These are phyloP conservation scores for Riparia riparia DNA, from an alignment of 2,113 vertebrate genomes.

Conservation along the genomic window DNA sequence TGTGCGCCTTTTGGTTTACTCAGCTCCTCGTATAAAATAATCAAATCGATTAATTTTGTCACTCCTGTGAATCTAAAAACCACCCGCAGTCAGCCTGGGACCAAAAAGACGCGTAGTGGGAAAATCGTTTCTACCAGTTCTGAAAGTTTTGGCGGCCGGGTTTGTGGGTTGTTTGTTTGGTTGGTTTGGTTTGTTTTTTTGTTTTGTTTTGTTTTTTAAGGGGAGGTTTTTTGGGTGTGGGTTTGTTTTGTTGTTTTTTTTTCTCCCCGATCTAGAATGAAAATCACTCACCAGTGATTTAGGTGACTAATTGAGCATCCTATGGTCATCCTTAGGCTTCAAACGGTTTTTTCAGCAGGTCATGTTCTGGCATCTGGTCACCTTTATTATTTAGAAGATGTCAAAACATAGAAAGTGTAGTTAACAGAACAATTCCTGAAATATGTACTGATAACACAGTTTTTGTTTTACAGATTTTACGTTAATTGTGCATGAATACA, in stretches of 20 bases:
- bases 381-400: neutral
- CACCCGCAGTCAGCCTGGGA: rapidly evolving
- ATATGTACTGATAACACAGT: rapidly evolving
- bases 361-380: neutral
- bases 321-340: neutral
- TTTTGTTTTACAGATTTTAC: neutral
- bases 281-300: neutral
- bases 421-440: neutral
- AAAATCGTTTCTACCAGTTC: rapidly evolving
- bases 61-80: rapidly evolving
- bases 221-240: no score
- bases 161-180: no score
- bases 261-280: no score
- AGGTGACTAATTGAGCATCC: neutral
- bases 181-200: no score
- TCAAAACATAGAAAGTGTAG: neutral
- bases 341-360: neutral
- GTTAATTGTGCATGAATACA: rapidly evolving
- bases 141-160: neutral
- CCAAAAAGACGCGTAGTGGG: rapidly evolving
- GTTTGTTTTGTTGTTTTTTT: no score
- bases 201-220: no score
- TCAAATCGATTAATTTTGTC: rapidly evolving
- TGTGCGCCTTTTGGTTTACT: no score
- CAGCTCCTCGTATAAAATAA: no score